Conservation (phyloP, 2,797 vertebrate species). For the Molothrus ater region DNA sequence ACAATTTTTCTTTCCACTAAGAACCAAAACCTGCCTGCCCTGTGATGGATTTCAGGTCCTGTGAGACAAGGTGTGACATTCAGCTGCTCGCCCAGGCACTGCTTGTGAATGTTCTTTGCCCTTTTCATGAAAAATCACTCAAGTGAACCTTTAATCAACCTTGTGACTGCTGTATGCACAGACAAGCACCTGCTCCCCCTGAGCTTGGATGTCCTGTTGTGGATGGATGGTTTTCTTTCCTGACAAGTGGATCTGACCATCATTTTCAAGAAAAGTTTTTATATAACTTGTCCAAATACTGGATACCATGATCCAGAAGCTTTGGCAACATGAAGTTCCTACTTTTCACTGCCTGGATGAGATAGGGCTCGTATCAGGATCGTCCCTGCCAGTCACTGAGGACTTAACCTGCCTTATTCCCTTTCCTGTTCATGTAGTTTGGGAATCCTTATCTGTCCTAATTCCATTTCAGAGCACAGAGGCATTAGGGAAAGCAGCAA, state of each 20-base stretch:
- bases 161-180: neutral
- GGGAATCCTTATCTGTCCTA: neutral
- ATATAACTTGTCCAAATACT: neutral
- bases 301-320: neutral
- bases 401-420: neutral
- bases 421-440: neutral
- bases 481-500: neutral
- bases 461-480: neutral
- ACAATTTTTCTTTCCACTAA: neutral
- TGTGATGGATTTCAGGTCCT: neutral
- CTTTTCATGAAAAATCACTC: neutral
- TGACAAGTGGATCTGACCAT: neutral
- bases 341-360: neutral
- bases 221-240: neutral
- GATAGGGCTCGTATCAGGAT: neutral
- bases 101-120: neutral
- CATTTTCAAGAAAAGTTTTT: neutral
- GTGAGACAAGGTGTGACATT: neutral
- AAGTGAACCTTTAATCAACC: neutral
- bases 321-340: neutral
- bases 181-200: neutral
- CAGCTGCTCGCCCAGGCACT: neutral
- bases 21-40: neutral
- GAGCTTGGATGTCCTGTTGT: neutral
- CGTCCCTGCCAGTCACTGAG: neutral